Conservation (phyloP, 2,113 vertebrate species). For the Calyptomena viridis region DNA sequence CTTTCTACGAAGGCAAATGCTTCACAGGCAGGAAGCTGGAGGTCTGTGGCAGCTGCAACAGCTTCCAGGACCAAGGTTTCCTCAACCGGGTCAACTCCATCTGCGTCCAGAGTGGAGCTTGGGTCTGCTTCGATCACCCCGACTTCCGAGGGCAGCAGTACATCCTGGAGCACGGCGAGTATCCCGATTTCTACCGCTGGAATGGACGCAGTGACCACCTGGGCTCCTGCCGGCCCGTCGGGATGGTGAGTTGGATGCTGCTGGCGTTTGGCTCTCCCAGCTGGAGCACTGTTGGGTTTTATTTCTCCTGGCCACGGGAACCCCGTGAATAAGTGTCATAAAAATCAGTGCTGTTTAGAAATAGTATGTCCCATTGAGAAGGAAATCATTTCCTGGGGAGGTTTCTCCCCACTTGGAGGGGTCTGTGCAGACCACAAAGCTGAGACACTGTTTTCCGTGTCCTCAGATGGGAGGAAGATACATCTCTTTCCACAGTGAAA, state of each 20-base stretch:
- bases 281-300: fast-evolving
- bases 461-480: background rate
- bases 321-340: fast-evolving
- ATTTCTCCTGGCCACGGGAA: background rate
- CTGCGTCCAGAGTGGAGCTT: slow-evolving; percentile 85
- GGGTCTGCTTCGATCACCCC: slow-evolving; percentile 87
- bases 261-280: fast-evolving
- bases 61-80: slow-evolving; percentile 91
- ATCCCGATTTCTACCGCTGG: slow-evolving; percentile 88
- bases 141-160: slow-evolving; percentile 90
- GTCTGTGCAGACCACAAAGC: background rate
- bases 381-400: background rate
- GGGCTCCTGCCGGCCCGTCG: slow-evolving; percentile 88
- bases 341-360: background rate
- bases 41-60: slow-evolving; percentile 85
- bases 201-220: slow-evolving; percentile 88
- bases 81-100: slow-evolving; percentile 90
- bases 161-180: slow-evolving; percentile 87
- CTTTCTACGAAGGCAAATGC: slow-evolving; percentile 87
- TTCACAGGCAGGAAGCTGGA: slow-evolving; percentile 90
- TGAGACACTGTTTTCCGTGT: fast-evolving
- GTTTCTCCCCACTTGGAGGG: fast-evolving
- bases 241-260: slow-evolving; percentile 81
- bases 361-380: fast-evolving
- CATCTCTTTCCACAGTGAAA: background rate